phyloP scores from a whole-genome alignment of 2,888 invertebrate species.

The Drosophila anomalata region DNA sequence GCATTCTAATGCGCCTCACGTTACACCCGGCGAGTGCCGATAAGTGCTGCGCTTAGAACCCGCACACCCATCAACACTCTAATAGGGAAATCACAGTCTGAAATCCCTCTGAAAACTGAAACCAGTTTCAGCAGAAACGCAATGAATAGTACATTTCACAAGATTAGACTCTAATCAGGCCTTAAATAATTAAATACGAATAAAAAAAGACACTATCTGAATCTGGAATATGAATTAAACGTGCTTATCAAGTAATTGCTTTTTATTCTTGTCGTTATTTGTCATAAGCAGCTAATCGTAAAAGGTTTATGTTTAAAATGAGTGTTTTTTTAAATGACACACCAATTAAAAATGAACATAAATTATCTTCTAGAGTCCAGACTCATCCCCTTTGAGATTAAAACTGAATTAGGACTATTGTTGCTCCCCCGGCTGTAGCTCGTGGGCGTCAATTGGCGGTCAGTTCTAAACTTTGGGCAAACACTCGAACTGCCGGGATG shows the following conservation, averaged over 20 bases:
- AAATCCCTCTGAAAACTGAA: neutral
- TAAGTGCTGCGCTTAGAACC: constrained; percentile 14
- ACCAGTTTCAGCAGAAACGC: neutral
- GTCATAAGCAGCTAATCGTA: neutral
- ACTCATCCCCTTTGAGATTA: no score
- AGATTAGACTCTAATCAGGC: neutral
- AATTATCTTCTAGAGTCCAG: neutral
- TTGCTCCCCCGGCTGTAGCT: constrained; percentile 6
- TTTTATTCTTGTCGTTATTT: neutral
- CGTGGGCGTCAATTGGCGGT: constrained; percentile 29
- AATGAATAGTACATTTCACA: neutral
- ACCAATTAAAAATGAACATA: neutral
- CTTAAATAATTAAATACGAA: neutral
- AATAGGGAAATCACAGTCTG: neutral
- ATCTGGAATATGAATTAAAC: neutral
- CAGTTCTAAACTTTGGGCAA: constrained; percentile 33
- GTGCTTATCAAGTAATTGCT: neutral
- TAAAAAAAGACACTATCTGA: neutral
- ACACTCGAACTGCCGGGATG: constrained; percentile 16
- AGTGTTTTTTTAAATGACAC: neutral
- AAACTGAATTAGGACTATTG: neutral
- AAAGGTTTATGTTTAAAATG: neutral
- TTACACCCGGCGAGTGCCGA: constrained; percentile 22
- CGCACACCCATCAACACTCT: neutral
- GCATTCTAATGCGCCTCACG: constrained; percentile 34